Evolutionary conservation across 2,888 invertebrate genomes (phyloP).

Genomic region (Nebria brevicollis): DNA sequence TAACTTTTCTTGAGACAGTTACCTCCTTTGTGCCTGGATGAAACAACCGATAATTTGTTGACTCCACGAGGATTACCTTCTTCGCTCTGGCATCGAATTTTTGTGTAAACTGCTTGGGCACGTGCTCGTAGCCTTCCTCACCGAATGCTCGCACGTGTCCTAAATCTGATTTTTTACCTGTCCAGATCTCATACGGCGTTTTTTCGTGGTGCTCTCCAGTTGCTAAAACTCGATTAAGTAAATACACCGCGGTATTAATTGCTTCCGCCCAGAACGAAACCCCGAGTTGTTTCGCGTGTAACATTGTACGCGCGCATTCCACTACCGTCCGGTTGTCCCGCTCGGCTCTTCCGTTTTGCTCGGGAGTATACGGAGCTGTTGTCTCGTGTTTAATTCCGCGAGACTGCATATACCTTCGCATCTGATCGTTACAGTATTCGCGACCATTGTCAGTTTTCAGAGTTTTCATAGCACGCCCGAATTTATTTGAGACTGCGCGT

Average conservation of each 20-base stretch:
- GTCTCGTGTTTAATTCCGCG: constrained; percentile 19
- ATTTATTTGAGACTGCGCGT: background rate
- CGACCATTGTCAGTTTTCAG: background rate
- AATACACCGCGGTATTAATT: constrained; percentile 48
- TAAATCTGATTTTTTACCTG: constrained; percentile 33
- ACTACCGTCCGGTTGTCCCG: constrained; percentile 52
- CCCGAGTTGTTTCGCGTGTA: constrained; percentile 46
- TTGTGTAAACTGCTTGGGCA: background rate
- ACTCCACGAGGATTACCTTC: background rate
- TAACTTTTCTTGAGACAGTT: constrained; percentile 50
- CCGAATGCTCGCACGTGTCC: constrained; percentile 49
- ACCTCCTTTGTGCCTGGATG: constrained; percentile 48
- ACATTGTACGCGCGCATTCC: constrained; percentile 51
- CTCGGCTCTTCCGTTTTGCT: constrained; percentile 52
- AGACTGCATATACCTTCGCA: no score
- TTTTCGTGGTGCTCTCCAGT: constrained; percentile 31
- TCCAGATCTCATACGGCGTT: constrained; percentile 49
- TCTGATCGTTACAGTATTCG: background rate
- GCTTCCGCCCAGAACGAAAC: constrained; percentile 51
- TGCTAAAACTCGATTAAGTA: constrained; percentile 48
- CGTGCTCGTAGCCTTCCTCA: constrained; percentile 32
- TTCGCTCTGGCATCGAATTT: background rate
- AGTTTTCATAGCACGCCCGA: background rate
- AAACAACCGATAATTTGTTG: constrained; percentile 50
- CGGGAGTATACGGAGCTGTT: constrained; percentile 48